Conservation (phyloP, 2,888 invertebrate genomes). For the Cabera pusaria region DNA sequence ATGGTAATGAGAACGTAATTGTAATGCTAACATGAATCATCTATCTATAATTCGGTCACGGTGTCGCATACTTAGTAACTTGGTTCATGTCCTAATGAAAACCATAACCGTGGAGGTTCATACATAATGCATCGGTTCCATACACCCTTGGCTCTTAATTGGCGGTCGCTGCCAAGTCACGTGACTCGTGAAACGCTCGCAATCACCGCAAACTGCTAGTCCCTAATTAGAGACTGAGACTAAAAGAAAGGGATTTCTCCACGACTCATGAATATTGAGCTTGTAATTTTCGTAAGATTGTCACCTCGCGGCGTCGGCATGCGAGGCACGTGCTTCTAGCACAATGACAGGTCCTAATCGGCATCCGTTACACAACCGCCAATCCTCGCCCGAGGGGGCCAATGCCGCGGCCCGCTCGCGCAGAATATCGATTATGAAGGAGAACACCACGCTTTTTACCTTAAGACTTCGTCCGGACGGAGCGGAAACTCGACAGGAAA, state of each 20-base stretch:
- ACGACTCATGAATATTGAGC: constrained; percentile 69
- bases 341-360: constrained; percentile 78
- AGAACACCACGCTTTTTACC: constrained; percentile 47
- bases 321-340: constrained; percentile 59
- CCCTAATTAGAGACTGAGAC: constrained; percentile 22
- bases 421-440: constrained; percentile 70
- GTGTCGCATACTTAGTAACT: constrained; percentile 40
- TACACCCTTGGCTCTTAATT: constrained; percentile 30
- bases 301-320: constrained; percentile 40
- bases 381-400: constrained; percentile 69
- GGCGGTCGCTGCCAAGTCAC: constrained; percentile 24
- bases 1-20: constrained; percentile 19
- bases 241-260: constrained; percentile 47
- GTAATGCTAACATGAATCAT: constrained; percentile 30
- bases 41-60: constrained; percentile 38
- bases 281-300: constrained; percentile 59
- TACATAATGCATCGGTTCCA: constrained; percentile 50
- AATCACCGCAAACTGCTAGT: constrained; percentile 25
- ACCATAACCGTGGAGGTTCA: constrained; percentile 46
- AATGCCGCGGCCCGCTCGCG: constrained; percentile 68
- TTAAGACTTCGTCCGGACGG: constrained; percentile 64
- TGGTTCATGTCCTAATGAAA: constrained; percentile 44
- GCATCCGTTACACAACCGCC: constrained; percentile 65
- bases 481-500: constrained; percentile 60
- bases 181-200: constrained; percentile 14